Conservation (phyloP, 2,797 vertebrate genomes). For the Enteromius viviparus region DNA sequence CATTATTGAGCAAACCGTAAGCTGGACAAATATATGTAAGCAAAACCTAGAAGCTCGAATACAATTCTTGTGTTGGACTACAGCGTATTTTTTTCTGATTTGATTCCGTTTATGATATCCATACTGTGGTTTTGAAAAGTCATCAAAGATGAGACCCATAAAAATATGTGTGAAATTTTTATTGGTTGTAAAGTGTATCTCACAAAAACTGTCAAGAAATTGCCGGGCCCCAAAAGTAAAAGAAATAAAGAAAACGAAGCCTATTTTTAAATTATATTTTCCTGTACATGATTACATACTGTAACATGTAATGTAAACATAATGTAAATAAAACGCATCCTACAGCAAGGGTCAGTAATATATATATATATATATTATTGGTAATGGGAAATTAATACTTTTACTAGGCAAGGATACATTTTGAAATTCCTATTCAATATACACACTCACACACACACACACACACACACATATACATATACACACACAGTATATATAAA, state of each 20-base stretch:
- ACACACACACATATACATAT: too few relatives aligned
- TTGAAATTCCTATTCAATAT: too few relatives aligned
- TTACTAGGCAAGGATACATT: too few relatives aligned
- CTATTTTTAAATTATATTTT: neutral
- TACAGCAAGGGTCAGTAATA: too few relatives aligned
- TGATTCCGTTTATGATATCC: neutral
- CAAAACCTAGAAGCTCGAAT: slow-evolving; percentile 9
- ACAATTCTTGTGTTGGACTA: neutral
- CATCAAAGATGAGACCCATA: neutral
- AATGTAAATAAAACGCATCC: neutral
- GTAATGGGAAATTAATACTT: too few relatives aligned
- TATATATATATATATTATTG: too few relatives aligned
- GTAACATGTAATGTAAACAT: neutral
- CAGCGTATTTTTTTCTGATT: neutral
- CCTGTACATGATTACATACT: neutral
- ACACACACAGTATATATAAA: too few relatives aligned
- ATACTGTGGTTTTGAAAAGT: neutral
- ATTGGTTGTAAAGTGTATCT: neutral
- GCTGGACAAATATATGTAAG: neutral
- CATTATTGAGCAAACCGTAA: slow-evolving; percentile 53
- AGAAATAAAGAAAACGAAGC: neutral
- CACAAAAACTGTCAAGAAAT: neutral
- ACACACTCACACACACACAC: too few relatives aligned
- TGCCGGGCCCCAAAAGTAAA: neutral
- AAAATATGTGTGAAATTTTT: neutral